Evolutionary conservation across 2,113 vertebrate genomes (phyloP), one percentile per base, ranked within the genome.

Genomic region (Ornithorhynchus anatinus): DNA sequence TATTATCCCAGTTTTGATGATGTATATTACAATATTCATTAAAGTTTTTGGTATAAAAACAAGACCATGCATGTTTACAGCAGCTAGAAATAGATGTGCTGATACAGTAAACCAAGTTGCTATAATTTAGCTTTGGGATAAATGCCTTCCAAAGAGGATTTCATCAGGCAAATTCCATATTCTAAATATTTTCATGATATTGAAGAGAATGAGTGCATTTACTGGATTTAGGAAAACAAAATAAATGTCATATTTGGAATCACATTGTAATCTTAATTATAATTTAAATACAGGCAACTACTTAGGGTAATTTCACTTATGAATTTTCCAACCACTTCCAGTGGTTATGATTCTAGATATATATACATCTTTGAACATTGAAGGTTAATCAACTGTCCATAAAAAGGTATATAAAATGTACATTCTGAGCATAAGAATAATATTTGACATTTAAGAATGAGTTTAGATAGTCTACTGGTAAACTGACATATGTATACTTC

Each of bases 401-500:
- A 65, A 79, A 71, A 79, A 75, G 77, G 77, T 59, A 64, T 67
- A 77, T 80, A 85, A 57, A 80, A 71, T 36, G 3, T 59, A 80
- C 79, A 51, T 3, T 48, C 62, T 88, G 61, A 78, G 75, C 47
- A 65, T 73, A 80, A n/a, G n/a, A 82, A 71, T 72, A 78, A 38
- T 48, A 90, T 61, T 43, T 17, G 23, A 70, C 27, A 79, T 35
- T 83, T 84, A 79, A 77, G 72, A 75, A 61, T n/a, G 4, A 0
- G 5, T 75, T 85, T 66, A 79, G 82, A 45, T 58, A 74, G 43
- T 73, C 61, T 84, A 74, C 64, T 71, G 69, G 47, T 79, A 81
- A 90, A 85, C 72, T 85, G 88, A 78, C 78, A 81, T 80, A 90
- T 90, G 87, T 85, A 75, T 77, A 51, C 33, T 63, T 15, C 62